Base-by-base conservation (phyloP, 2,113 vertebrate species). In the Amia ocellicauda region DNA sequence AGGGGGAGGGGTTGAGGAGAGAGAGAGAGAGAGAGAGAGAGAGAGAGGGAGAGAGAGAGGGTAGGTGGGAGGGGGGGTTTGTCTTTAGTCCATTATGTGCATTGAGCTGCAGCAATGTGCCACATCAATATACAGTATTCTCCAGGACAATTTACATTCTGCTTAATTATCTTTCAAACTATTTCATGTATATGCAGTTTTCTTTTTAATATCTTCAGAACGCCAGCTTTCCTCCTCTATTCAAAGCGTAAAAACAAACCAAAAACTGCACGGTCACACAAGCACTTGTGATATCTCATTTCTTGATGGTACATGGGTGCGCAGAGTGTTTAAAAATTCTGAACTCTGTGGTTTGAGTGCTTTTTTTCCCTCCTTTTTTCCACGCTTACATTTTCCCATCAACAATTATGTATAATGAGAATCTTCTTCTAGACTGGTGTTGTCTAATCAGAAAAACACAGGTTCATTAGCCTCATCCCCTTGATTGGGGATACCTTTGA, bases 221-320 rank as follows among this genome's bases (percentile, higher is more conserved):
- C 73, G 67, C 76, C 69, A 80, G 77, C 73, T 67, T 40, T 76
- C 56, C 75, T 27, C 20, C 19, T 26, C 76, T 74, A 64, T 70
- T 85, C 79, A 82, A 79, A 69, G 77, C 50, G 19, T 90, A 86
- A 84, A 87, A 85, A 88, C 85, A 83, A 86, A 87, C 89, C 82
- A 85, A 80, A 80, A 86, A 88, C 86, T 82, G 83, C 85, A 75
- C 86, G 88, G 89, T 94, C 90, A 93, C 86, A 83, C 82, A 74
- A 86, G 91, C 82, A 87, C 73, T 90, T 90, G 79, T 91, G 92
- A 93, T 91, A 92, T 91, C 92, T 94, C 93, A 95, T 92, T 90
- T 89, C 75, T 74, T 64, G 74, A 76, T 76, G 77, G 72, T 87
- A 86, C 77, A 82, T 81, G 80, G 65, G 58, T 83, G 78, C 81